A percentile compares a stretch with the other conserved stretches of the same genome.
Conservation (phyloP, 2,797 vertebrate species). For the Clarias laeviceps region DNA sequence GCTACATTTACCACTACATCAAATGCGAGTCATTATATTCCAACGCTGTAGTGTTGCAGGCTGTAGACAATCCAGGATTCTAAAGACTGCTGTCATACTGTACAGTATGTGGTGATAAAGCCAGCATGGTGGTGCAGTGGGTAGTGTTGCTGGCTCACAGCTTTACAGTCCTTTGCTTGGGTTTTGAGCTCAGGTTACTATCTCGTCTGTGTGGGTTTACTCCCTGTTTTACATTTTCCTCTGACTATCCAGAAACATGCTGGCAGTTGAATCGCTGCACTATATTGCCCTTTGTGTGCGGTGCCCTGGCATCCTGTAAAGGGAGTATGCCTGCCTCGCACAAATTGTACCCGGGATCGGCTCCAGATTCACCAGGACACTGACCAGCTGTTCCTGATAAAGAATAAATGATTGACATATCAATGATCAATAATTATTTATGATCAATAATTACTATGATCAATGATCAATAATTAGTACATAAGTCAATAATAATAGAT, state of each 20-base stretch:
- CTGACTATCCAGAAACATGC: not conserved
- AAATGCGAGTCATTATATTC: not conserved
- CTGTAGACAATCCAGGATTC: not conserved
- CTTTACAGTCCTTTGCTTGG: not conserved
- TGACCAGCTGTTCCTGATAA: not conserved
- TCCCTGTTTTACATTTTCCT: not conserved
- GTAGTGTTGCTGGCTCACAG: not conserved
- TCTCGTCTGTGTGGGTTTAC: not conserved
- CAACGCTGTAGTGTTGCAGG: not conserved
- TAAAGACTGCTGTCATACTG: not conserved
- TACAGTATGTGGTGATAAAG: no score
- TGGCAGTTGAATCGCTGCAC: not conserved
- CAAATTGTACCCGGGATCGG: not conserved
- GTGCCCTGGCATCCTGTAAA: not conserved
- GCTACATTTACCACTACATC: not conserved
- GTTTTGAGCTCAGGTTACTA: not conserved
- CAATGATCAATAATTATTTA: not conserved
- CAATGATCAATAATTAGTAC: not conserved
- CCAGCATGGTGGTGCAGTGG: not conserved
- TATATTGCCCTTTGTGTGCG: not conserved
- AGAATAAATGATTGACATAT: not conserved
- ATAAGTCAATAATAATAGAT: not conserved
- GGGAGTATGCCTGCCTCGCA: not conserved
- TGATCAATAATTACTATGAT: no score
- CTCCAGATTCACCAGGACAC: not conserved